Base-by-base conservation (phyloP, 2,797 vertebrate species). In the Spinibarbus caldwelli region DNA sequence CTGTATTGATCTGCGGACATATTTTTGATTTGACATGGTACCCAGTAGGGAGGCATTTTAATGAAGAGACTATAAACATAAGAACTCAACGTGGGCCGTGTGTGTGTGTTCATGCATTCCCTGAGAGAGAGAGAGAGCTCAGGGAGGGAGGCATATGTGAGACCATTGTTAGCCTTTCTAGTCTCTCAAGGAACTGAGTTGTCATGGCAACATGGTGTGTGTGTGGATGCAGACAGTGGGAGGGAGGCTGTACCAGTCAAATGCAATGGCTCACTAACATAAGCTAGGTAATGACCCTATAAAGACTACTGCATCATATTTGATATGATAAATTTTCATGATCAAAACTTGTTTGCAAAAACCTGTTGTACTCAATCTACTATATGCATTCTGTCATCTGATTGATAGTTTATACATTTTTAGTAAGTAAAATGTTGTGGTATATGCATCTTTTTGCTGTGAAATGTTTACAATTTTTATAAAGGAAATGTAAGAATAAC, bases 31-130 rank as follows among this genome's bases (percentile, higher is more conserved):
- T 49, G 83, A 89, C 80, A 72, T 4, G 23, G 17, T 41, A 36
- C 85, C 87, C 85, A 75, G 54, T 78, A 71, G 88, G 87, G 83
- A 80, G 47, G 64, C 41, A 52, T 68, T 88, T 87, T 90, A 87
- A 90, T 88, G 89, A 89, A 90, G 83, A 87, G 83, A 85, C 49
- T 86, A 47, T 86, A 85, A 89, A 86, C 81, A 78, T 52, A 14
- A 54, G 31, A 59, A 67, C 71, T 78, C 67, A 62, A 79, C 17
- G 59, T 82, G 67, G 34, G 80, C 47, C 41, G 14, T 21, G 78
- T 21, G 36, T 6, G 26, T 45, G 75, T 79, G 67, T 82, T 70
- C 85, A 62, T 72, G 49, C 62, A 62, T 62, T 31, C 15, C 36
- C 47, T 79, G 54, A 52, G 64, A 4, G 17, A 49, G 49, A 80